phyloP scores from a whole-genome alignment of 2,113 vertebrate species.

The Spea multiplicata region DNA sequence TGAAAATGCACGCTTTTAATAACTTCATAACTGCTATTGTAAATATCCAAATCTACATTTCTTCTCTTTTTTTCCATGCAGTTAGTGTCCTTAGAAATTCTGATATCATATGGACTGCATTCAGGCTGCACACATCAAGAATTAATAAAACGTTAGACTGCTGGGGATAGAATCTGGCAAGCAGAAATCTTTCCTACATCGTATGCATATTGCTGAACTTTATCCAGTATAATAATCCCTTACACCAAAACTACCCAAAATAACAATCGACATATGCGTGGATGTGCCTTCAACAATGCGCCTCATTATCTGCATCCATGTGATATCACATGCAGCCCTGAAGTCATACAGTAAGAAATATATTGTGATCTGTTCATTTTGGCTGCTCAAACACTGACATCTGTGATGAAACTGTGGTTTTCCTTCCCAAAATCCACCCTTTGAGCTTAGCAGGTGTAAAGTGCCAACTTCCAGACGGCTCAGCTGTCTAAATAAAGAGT shows the following conservation, averaged over 20 bases:
- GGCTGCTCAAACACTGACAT: conserved; percentile 40
- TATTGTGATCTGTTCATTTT: conserved; percentile 43
- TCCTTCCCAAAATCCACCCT: conserved; percentile 46
- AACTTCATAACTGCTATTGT: background rate
- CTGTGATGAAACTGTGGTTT: conserved; percentile 43
- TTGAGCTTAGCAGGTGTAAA: conserved; percentile 48
- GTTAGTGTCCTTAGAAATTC: too few relatives aligned
- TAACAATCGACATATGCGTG: conserved; percentile 19
- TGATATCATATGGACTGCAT: background rate
- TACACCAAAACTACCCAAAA: conserved; percentile 11
- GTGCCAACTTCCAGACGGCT: conserved; percentile 46
- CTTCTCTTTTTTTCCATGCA: too few relatives aligned
- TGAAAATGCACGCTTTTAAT: background rate
- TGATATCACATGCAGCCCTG: conserved; percentile 15
- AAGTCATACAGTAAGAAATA: conserved; percentile 31
- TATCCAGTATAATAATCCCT: conserved; percentile 33
- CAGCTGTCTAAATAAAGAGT: conserved; percentile 46
- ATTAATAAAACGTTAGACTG: background rate
- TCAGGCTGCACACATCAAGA: background rate
- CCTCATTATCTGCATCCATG: conserved; percentile 37
- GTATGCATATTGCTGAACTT: conserved; percentile 5
- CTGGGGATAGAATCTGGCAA: conserved; percentile 19
- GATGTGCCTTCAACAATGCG: conserved; percentile 26
- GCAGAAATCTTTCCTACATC: conserved; percentile 8
- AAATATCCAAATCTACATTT: too few relatives aligned